Conservation (phyloP, 35 echinoderm and acorn worm species). For the Heliocidaris erythrogramma region DNA sequence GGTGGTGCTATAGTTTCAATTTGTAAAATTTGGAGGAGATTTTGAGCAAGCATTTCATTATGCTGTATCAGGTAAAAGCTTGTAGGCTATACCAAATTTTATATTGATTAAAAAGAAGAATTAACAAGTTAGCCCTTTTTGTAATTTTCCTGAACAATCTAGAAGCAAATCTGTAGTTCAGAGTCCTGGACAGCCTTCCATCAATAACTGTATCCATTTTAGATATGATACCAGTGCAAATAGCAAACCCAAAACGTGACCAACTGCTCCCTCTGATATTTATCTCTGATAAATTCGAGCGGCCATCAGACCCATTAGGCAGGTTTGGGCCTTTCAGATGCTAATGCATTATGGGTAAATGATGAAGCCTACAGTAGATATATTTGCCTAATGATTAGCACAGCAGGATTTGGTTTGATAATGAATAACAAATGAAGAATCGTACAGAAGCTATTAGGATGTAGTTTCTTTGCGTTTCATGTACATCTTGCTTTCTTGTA, state of each 20-base stretch:
- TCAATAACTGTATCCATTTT: not conserved
- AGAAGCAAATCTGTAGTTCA: no score
- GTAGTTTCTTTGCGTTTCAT: not conserved
- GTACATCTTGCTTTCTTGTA: not conserved
- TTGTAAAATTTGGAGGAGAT: not conserved
- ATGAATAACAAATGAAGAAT: not conserved
- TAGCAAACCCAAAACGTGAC: not conserved
- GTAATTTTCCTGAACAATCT: not conserved
- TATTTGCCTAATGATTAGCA: not conserved
- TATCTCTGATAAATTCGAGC: not conserved
- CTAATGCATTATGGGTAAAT: not conserved
- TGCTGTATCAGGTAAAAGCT: not conserved
- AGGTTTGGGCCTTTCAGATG: not conserved
- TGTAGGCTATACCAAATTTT: no score
- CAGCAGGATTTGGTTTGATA: not conserved
- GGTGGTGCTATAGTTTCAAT: not conserved
- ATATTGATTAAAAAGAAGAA: no score
- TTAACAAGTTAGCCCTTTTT: no score
- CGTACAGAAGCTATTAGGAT: not conserved
- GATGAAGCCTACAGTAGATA: not conserved
- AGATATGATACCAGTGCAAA: not conserved
- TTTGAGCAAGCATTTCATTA: not conserved
- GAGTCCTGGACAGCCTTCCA: no score
- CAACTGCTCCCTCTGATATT: not conserved
- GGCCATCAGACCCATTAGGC: not conserved